Conservation (phyloP, 2,888 invertebrate genomes). For the Drepanosiphum platanoidis region DNA sequence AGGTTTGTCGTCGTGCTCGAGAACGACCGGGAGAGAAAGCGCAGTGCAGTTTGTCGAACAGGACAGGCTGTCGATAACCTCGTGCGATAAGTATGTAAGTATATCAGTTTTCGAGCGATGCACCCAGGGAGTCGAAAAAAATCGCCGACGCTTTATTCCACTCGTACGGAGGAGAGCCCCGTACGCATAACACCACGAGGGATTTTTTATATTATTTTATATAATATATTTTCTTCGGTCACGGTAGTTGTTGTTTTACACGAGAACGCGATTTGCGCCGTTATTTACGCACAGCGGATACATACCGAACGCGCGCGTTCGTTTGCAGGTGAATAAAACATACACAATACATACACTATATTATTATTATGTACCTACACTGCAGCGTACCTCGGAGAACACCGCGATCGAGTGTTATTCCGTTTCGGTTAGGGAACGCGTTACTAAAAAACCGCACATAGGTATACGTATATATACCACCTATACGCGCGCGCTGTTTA, state of each 20-base stretch:
- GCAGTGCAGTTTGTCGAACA: not conserved
- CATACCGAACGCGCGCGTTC: not conserved
- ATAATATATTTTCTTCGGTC: no score
- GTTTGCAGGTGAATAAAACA: not conserved
- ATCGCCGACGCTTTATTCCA: no score
- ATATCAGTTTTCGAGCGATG: no score
- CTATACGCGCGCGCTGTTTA: not conserved
- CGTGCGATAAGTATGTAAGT: no score
- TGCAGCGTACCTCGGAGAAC: not conserved
- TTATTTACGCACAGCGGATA: not conserved
- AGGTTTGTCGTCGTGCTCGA: not conserved
- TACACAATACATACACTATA: no score
- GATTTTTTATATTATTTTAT: no score
- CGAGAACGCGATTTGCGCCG: not conserved
- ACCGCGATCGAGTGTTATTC: not conserved
- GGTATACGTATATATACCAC: no score
- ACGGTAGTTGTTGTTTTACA: not conserved
- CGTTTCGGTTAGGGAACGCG: not conserved
- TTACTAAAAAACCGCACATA: no score
- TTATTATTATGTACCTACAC: no score
- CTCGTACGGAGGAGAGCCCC: no score
- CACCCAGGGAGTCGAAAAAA: no score
- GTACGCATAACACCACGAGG: no score
- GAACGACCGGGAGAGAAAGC: not conserved
- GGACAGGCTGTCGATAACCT: not conserved